phyloP scores from a whole-genome alignment of 2,113 vertebrate species.

The Gymnorhina tibicen region DNA sequence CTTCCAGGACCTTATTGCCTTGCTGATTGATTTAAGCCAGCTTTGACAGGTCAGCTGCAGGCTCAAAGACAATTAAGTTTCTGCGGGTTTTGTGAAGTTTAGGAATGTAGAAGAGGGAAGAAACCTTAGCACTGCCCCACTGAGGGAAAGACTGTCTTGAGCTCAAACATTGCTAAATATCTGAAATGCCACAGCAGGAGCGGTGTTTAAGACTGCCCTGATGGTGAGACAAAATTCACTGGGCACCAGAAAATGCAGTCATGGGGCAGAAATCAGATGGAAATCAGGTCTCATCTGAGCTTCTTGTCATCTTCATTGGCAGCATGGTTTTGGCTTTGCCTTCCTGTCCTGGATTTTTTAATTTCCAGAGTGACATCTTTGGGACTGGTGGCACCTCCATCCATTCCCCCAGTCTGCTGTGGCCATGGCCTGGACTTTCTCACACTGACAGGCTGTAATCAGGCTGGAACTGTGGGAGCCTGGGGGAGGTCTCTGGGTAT shows the following conservation, averaged over 20 bases:
- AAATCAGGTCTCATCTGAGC: background rate
- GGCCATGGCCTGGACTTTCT: background rate
- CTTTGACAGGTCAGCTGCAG: background rate
- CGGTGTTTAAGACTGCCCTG: background rate
- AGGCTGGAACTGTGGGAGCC: background rate
- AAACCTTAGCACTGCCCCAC: background rate
- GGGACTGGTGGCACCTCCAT: background rate
- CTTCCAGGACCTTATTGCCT: background rate
- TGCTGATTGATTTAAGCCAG: background rate
- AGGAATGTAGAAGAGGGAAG: background rate
- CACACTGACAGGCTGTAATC: background rate
- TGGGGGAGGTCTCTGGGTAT: background rate
- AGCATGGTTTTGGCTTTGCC: background rate
- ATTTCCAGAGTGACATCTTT: background rate
- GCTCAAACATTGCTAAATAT: background rate
- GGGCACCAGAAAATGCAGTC: background rate
- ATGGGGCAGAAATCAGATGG: background rate
- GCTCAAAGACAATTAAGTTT: background rate
- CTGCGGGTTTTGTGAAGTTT: background rate
- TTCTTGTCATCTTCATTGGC: background rate
- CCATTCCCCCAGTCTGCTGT: background rate
- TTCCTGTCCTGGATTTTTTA: background rate
- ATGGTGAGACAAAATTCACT: background rate
- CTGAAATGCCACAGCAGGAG: background rate
- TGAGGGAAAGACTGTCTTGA: background rate